Evolutionary conservation across 1,140 invertebrate species (phyloP).

Genomic region (Mesaphorura yosii): DNA sequence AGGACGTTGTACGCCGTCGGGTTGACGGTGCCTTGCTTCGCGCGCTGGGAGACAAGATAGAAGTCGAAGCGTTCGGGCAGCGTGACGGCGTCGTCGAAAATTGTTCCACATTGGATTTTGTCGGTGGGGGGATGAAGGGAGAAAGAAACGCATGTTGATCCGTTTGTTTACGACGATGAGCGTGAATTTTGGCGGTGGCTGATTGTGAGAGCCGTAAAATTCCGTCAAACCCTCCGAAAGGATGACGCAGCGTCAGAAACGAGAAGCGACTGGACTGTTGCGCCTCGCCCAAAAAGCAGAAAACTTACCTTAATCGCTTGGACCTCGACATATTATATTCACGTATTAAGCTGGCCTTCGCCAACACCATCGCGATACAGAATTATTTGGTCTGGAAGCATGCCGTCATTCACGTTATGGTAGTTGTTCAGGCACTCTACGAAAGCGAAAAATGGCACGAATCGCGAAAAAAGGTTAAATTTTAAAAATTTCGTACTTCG

Average conservation of each 20-base stretch:
- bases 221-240: constrained; percentile 5
- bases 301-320: constrained; percentile 19
- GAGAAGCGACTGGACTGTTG: background rate
- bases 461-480: too few species aligned
- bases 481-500: too few species aligned
- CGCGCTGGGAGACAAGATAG: constrained; percentile 63
- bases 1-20: constrained; percentile 72
- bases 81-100: constrained; percentile 47
- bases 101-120: constrained; percentile 47
- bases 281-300: background rate
- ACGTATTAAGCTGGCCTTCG: constrained; percentile 57
- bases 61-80: constrained; percentile 54
- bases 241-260: background rate
- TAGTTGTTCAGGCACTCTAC: constrained; percentile 45
- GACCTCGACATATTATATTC: constrained; percentile 13
- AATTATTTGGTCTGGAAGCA: constrained; percentile 47
- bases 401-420: constrained; percentile 16
- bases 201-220: background rate
- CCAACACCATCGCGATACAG: constrained; percentile 71
- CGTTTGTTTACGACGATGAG: constrained; percentile 47
- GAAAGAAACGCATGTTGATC: constrained; percentile 44
- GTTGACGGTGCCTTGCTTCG: constrained; percentile 63
- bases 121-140: background rate
- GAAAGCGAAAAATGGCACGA: constrained; percentile 7
- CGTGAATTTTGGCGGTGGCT: constrained; percentile 36